Base-by-base conservation (phyloP, 2,113 vertebrate genomes). In the Potamarius usumacintae region DNA sequence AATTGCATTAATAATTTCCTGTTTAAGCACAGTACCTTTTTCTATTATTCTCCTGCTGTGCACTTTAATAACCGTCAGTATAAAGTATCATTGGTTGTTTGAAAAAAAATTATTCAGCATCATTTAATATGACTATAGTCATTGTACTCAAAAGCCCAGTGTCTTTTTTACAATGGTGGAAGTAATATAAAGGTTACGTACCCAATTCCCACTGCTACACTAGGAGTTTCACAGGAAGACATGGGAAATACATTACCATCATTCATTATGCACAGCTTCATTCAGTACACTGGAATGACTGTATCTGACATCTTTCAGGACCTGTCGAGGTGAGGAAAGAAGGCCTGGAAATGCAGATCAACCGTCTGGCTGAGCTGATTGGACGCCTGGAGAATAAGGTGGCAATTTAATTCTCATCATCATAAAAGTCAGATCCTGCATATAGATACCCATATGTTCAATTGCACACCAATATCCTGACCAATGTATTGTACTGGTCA, bases 381-480 rank as follows among this genome's bases (percentile, higher is more conserved):
- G 96, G 97, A 89, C 96, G 96, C 84, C 95, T 99, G 94, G 98
- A 99, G 94, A 98, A 95, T 92, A 99, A 99, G 97, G 98, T 99
- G 90, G 91, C 34, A 60, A 5, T 7, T 42, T 65, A 20, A 5
- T 18, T 88, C 27, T 18, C 69, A 42, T 80, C 57, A 74, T 18
- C 7, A 17, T 27, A 25, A 85, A 62, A 82, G 82, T 89, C 57
- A 82, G 52, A 82, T 81, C 22, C 17, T 58, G 30, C 6, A 83
- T 30, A 8, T 12, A 53, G 34, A 53, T 85, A 25, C 12, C 34
- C 22, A 22, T 48, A 83, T 34, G 42, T 78, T 85, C 30, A 53
- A 30, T 79, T 86, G 25, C 60, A 25, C 7, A 42, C 42, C 48
- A 63, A 34, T 86, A 52, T 14, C 22, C 15, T 62, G 22, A 60